Percentiles rank a stretch among this genome's conserved stretches.
Evolutionary conservation across 2,113 vertebrate genomes (phyloP).

Genomic region (Oryzias melastigma): DNA sequence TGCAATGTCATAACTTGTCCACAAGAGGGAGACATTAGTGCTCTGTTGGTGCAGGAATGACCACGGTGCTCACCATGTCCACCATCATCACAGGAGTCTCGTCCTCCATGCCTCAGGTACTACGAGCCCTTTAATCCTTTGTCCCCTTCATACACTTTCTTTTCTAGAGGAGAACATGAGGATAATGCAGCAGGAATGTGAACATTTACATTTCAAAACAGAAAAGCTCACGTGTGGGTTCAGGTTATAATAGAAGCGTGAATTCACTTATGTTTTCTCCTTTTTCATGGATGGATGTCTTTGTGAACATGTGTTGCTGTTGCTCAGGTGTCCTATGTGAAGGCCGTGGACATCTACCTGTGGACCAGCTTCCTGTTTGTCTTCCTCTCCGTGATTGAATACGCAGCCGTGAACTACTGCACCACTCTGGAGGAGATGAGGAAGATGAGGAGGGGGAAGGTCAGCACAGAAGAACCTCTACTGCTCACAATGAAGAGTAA

Average conservation of each 20-base stretch:
- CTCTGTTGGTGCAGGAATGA: conserved; percentile 80
- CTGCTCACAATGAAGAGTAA: background rate
- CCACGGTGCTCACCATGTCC: conserved; percentile 91
- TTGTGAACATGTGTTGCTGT: background rate
- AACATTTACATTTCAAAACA: no score
- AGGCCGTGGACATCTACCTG: conserved; percentile 89
- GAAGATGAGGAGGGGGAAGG: conserved; percentile 71
- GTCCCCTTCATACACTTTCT: background rate
- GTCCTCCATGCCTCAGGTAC: conserved; percentile 87
- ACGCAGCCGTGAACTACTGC: conserved; percentile 90
- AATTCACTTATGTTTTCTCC: no score
- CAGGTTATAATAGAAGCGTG: no score
- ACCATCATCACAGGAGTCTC: conserved; percentile 89
- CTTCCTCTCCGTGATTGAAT: conserved; percentile 90
- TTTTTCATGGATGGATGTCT: no score
- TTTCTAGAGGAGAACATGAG: background rate
- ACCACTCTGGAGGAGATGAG: conserved; percentile 87
- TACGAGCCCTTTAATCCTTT: background rate
- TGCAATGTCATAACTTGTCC: no score
- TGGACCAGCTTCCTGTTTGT: conserved; percentile 94
- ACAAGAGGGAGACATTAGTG: background rate
- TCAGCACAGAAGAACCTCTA: conserved; percentile 15
- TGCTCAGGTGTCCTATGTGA: conserved; percentile 86
- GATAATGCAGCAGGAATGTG: no score
- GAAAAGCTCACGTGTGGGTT: no score